These are phyloP conservation scores for Cottoperca gobio DNA, from an alignment of 2,797 vertebrate genomes.

Conservation along the genomic window DNA sequence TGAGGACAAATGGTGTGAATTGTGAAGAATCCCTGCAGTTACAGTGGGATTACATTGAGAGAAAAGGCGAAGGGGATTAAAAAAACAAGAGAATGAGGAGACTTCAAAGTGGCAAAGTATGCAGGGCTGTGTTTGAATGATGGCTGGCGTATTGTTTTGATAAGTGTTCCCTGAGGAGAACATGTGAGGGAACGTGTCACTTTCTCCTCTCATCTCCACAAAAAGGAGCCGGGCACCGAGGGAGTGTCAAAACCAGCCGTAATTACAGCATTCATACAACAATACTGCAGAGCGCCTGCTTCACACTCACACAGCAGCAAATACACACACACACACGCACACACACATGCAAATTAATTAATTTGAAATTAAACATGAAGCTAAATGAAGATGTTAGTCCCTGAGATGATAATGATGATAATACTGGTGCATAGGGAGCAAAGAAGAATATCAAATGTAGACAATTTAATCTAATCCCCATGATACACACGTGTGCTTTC, in stretches of 20 bases:
- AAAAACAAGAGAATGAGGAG: conserved; percentile 61
- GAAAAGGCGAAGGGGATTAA: conserved; percentile 52
- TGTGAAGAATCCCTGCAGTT: conserved; percentile 64
- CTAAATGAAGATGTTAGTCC: conserved; percentile 61
- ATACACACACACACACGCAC: too few relatives aligned
- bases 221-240: conserved; percentile 34
- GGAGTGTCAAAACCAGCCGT: conserved; percentile 51
- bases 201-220: conserved; percentile 58
- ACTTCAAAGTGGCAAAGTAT: conserved; percentile 73
- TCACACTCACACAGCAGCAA: conserved; percentile 6
- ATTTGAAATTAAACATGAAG: conserved; percentile 58
- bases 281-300: conserved; percentile 21
- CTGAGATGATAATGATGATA: conserved; percentile 53
- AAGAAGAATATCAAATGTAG: conserved; percentile 47
- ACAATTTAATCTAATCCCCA: conserved; percentile 52
- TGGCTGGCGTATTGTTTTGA: conserved; percentile 77
- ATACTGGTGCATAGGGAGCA: conserved; percentile 30
- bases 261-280: conserved; percentile 53
- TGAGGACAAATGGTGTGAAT: conserved; percentile 59
- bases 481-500: conserved; percentile 39
- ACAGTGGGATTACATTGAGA: conserved; percentile 63
- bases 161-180: conserved; percentile 79
- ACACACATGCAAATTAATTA: conserved; percentile 41
- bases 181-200: conserved; percentile 67
- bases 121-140: conserved; percentile 70